Evolutionary conservation across 1,140 invertebrate species (phyloP), one percentile per base, ranked within the genome.

Genomic region (Ganaspis sp.): DNA sequence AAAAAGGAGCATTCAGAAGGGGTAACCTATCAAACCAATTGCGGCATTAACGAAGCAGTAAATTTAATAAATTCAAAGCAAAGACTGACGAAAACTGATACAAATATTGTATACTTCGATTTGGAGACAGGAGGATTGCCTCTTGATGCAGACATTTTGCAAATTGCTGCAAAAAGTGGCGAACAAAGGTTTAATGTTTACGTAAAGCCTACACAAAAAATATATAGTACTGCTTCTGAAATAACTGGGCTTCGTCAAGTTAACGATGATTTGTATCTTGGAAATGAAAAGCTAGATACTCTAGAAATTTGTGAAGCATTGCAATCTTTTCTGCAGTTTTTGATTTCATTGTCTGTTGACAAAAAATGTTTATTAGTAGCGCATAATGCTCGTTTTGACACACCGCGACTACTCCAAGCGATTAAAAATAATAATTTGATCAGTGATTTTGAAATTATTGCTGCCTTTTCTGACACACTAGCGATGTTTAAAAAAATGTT

Each of bases 111-210:
- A 42, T 81, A 78, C 40, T 76, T 74, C 53, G 69, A 79, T 26
- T 70, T 79, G 34, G 71, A 79, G 70, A 75, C 64, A 0, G 70
- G 58, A 8, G 73, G 58, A 1, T 69, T 58, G 0, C 15, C 58
- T 23, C 74, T 72, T 54, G 9, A 69, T 19, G 70, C 64, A 34
- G 79, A 81, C 64, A 81, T 84, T 72, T 69, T 81, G n/a, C 79
- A 81, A 77, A 83, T 84, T 70, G 77, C 79, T 75, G 77, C 81
- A 12, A 74, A 70, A 71, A 74, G 37, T 73, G 37, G 77, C 23
- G 70, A 81, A 21, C 6, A 1, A 23, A 17, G n/a, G 12, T 84
- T 84, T 73, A 77, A 53, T 69, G 72, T 77, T 42, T 83, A 83
- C 40, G 19, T 84, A 19, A 81, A 69, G 34, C 78, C 83, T 19